phyloP scores from a whole-genome alignment of 2,113 vertebrate genomes.

The Ageneiosus marmoratus region DNA sequence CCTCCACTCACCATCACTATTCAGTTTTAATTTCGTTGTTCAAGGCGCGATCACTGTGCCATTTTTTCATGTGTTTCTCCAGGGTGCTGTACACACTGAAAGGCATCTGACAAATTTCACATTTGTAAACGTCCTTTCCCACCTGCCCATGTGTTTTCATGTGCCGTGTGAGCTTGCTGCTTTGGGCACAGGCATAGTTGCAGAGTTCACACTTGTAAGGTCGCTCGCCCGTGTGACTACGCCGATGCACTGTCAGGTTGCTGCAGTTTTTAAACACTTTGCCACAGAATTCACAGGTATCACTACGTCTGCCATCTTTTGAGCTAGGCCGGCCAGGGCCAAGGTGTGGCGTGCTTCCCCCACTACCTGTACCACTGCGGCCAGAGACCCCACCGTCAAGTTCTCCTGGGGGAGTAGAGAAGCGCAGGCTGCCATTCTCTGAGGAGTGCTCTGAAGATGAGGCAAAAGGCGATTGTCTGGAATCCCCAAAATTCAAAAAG shows the following conservation, averaged over 20 bases:
- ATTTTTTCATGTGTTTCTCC: slow-evolving; percentile 99
- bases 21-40: slow-evolving; percentile 99
- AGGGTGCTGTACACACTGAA: slow-evolving; percentile 99
- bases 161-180: slow-evolving; percentile 99
- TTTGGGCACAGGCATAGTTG: slow-evolving; percentile 99
- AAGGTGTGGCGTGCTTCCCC: slow-evolving; percentile 97
- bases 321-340: slow-evolving; percentile 93
- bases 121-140: slow-evolving; percentile 99
- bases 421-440: slow-evolving; percentile 98
- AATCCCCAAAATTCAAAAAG: slow-evolving; percentile 97
- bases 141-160: slow-evolving; percentile 99
- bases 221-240: slow-evolving; percentile 99
- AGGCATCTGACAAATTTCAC: slow-evolving; percentile 99
- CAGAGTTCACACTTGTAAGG: slow-evolving; percentile 99
- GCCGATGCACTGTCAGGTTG: slow-evolving; percentile 99
- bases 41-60: slow-evolving; percentile 99
- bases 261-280: slow-evolving; percentile 99
- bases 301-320: slow-evolving; percentile 97
- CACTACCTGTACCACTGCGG: slow-evolving; percentile 95
- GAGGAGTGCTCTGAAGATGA: slow-evolving; percentile 98
- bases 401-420: slow-evolving; percentile 96
- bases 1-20: slow-evolving; percentile 82
- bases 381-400: slow-evolving; percentile 95
- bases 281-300: slow-evolving; percentile 99
- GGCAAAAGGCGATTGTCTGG: slow-evolving; percentile 99